Conservation (phyloP, 2,113 vertebrate species). For the Neogobius melanostomus region DNA sequence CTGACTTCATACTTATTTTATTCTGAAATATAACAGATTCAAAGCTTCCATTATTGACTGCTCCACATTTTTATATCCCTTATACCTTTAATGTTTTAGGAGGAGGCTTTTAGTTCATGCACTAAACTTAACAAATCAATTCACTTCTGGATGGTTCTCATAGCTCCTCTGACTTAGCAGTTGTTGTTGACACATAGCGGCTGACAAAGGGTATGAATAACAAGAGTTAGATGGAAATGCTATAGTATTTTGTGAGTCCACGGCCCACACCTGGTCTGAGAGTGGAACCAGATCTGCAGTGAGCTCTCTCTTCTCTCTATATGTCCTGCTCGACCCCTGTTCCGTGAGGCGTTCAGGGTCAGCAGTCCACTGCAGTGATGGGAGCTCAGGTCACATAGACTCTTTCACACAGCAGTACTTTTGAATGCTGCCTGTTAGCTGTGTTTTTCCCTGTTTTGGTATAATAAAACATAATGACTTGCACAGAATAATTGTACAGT, state of each 20-base stretch:
- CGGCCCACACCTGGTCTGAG: constrained; percentile 71
- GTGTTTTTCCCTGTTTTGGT: not conserved
- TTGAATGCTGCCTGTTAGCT: constrained; percentile 60
- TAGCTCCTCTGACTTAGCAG: constrained; percentile 44
- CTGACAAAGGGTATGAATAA: constrained; percentile 63
- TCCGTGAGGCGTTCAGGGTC: constrained; percentile 64
- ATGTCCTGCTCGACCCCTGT: constrained; percentile 48
- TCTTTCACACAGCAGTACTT: constrained; percentile 69
- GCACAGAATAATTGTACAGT: no score
- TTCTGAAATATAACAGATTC: no score
- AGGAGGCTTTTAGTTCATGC: not conserved
- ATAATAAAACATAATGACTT: not conserved
- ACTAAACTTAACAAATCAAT: not conserved
- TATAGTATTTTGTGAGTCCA: constrained; percentile 70
- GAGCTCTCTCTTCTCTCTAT: constrained; percentile 68
- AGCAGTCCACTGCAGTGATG: constrained; percentile 59
- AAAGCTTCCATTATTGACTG: no score
- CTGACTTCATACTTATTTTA: no score
- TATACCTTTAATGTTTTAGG: not conserved
- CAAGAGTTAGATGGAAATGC: constrained; percentile 31
- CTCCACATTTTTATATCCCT: no score
- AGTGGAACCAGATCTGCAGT: constrained; percentile 76
- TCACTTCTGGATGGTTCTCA: constrained; percentile 1
- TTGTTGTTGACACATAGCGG: constrained; percentile 32
- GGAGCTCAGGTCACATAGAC: constrained; percentile 61